Evolutionary conservation across 2,113 vertebrate species (phyloP).

Genomic region (Amphiprion ocellaris): DNA sequence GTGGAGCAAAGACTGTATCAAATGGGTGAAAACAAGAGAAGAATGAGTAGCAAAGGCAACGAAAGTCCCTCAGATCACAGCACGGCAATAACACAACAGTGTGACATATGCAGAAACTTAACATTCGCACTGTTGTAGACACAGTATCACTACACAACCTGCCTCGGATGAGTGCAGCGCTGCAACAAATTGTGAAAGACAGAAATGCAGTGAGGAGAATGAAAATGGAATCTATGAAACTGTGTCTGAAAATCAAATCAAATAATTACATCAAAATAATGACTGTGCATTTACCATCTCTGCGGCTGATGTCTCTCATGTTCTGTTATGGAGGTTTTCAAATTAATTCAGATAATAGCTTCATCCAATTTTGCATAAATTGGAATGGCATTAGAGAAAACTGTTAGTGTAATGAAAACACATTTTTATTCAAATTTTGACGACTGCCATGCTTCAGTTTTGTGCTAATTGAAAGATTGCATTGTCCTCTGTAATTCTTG

Average conservation of each 20-base stretch:
- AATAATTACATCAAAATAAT: constrained; percentile 12
- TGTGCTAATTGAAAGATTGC: constrained; percentile 17
- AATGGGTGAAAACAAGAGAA: not conserved
- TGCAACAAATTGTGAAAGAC: constrained; percentile 18
- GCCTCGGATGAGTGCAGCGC: constrained; percentile 2
- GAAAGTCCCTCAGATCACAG: not conserved
- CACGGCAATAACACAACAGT: not conserved
- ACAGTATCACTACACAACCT: not conserved
- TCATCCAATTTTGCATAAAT: constrained; percentile 27
- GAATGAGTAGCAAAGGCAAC: not conserved
- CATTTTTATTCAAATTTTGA: constrained; percentile 12
- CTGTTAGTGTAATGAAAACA: constrained; percentile 40
- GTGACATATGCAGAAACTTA: constrained; percentile 16
- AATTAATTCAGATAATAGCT: constrained; percentile 59
- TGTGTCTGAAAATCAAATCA: constrained; percentile 18
- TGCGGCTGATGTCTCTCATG: not conserved
- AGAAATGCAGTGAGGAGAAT: constrained; percentile 28
- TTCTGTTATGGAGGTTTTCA: constrained; percentile 19
- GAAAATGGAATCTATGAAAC: constrained; percentile 3
- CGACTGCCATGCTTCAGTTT: constrained; percentile 23
- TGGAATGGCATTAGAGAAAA: constrained; percentile 30
- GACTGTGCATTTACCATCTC: constrained; percentile 6
- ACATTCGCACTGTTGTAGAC: not conserved
- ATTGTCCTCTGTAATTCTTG: constrained; percentile 3
- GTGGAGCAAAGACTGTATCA: not conserved